These are phyloP conservation scores for Calliopum simillimum DNA, from an alignment of 2,888 invertebrate species.

Conservation along the genomic window DNA sequence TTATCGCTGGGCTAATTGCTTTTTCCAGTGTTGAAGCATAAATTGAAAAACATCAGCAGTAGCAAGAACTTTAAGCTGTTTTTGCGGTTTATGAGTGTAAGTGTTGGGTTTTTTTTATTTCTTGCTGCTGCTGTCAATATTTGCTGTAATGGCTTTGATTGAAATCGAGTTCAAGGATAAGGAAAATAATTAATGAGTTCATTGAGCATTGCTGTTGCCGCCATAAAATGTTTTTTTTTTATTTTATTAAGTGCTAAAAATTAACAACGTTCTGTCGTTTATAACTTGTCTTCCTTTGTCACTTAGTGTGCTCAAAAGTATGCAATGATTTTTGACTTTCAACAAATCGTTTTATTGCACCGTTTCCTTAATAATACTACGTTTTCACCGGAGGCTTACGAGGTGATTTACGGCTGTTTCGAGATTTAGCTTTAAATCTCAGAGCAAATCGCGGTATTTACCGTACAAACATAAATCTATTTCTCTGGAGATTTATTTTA, in stretches of 20 bases:
- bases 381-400: no score
- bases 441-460: no score
- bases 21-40: constrained; percentile 19
- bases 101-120: neutral
- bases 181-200: constrained; percentile 25
- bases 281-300: neutral
- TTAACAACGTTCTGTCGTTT: neutral
- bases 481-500: no score
- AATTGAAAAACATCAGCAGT: constrained; percentile 10
- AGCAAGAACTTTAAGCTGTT: neutral
- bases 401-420: no score
- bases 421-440: no score
- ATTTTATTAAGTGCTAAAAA: no score
- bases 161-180: constrained; percentile 11
- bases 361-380: no score
- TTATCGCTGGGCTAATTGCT: constrained; percentile 46
- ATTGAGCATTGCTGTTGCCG: neutral
- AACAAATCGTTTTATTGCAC: no score
- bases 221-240: no score
- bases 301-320: constrained; percentile 41
- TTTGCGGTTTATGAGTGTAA: neutral
- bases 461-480: no score
- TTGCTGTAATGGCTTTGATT: neutral
- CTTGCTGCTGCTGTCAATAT: constrained; percentile 2
- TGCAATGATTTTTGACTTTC: constrained; percentile 46